A percentile compares a stretch with the other conserved stretches of the same genome.
Conservation (phyloP, 2,113 vertebrate genomes). For the Podilymbus podiceps region DNA sequence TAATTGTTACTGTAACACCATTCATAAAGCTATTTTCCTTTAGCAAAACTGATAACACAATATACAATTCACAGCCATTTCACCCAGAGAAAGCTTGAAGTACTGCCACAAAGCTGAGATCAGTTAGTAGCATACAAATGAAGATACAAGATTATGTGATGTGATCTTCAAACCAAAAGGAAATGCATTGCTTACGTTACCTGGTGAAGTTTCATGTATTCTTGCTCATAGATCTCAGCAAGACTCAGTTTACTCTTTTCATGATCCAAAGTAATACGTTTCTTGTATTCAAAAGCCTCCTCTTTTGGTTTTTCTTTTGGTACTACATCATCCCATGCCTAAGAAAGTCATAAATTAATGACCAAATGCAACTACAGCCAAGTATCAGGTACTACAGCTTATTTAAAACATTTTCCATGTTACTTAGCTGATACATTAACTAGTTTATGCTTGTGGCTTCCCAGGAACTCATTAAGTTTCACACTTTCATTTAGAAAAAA, state of each 20-base stretch:
- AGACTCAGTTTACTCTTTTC: slow-evolving; percentile 97
- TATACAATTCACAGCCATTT: neutral
- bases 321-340: slow-evolving; percentile 96
- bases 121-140: neutral
- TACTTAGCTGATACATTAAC: neutral
- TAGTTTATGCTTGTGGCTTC: neutral
- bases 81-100: neutral
- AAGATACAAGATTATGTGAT: neutral
- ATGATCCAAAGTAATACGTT: slow-evolving; percentile 90
- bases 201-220: slow-evolving; percentile 91
- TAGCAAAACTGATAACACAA: neutral
- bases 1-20: neutral
- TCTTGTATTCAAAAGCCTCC: slow-evolving; percentile 91
- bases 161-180: neutral
- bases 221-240: slow-evolving; percentile 94
- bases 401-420: neutral
- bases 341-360: neutral
- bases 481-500: neutral
- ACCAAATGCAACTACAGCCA: neutral
- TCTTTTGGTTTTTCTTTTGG: slow-evolving; percentile 96
- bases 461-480: neutral
- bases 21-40: neutral
- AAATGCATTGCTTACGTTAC: slow-evolving; percentile 57
- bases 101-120: neutral
- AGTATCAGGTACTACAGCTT: neutral